phyloP scores from a whole-genome alignment of 2,797 vertebrate genomes.

The Rallus crepitans region DNA sequence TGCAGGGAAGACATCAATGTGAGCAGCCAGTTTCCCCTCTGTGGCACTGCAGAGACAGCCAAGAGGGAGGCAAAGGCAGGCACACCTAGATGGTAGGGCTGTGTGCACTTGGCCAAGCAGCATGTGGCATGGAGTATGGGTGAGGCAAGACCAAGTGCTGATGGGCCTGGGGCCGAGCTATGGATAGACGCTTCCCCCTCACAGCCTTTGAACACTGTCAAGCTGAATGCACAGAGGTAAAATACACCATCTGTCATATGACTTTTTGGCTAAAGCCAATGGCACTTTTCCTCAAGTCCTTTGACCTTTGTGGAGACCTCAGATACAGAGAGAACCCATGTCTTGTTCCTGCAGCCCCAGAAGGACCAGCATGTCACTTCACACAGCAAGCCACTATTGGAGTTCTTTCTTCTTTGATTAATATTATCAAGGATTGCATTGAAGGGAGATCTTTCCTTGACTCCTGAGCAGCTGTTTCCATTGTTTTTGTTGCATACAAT shows the following conservation, averaged over 20 bases:
- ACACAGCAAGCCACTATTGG: not conserved
- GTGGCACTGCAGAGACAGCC: not conserved
- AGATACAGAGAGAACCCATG: not conserved
- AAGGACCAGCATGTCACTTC: not conserved
- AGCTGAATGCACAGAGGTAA: not conserved
- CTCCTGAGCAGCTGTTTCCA: not conserved
- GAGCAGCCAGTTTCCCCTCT: not conserved
- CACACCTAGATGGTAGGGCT: not conserved
- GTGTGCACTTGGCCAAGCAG: not conserved
- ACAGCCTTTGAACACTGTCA: not conserved
- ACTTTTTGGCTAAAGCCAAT: not conserved
- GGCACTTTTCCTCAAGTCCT: not conserved
- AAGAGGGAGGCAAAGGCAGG: not conserved
- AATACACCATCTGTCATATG: not conserved
- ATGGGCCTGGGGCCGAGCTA: not conserved
- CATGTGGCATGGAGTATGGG: not conserved
- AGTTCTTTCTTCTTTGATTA: not conserved
- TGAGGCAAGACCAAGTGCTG: not conserved
- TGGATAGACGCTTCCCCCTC: not conserved
- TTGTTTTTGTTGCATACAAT: not conserved
- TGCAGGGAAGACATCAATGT: accelerated
- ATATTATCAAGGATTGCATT: accelerated
- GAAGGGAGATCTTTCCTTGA: not conserved
- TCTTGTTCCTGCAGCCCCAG: not conserved
- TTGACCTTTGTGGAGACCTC: not conserved